Base-by-base conservation (phyloP, 2,888 invertebrate genomes). In the Pegoplata infirma region DNA sequence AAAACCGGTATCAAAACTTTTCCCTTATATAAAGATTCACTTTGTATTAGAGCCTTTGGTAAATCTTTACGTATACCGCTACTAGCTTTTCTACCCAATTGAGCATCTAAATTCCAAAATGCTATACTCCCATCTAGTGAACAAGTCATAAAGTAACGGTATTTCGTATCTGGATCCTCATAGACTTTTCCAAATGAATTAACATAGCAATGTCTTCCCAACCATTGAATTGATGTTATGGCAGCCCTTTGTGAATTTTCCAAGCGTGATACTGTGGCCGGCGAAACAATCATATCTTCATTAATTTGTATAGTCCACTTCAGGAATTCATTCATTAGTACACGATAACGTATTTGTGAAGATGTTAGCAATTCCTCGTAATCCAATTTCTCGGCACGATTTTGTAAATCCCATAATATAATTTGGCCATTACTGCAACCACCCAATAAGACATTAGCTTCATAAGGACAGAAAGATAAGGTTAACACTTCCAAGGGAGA, bases 341-440 rank as follows among this genome's bases (percentile, higher is more conserved):
- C 90, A 28, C 92, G 90, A 86, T 94, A 93, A 82, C 91, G 93
- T 82, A 92, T 91, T 87, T 94, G 93, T 0, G 91, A 91, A 51
- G 92, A 90, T 17, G 93, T 93, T 14, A 93, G 85, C 10, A 93
- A 91, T 85, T 92, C 91, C 58, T 92, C 90, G 46, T 90, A 90
- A 83, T 95, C 94, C 1, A 93, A 91, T 80, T 91, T 91, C 81
- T 92, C 91, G 21, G 93, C 89, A 82, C 92, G 92, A 67, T 92
- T 91, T 25, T 91, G 91, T 72, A 94, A 89, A 86, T 94, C 94
- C 94, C 94, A 94, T 49, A 94, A 83, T 16, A 93, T 90, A 7
- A 95, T 88, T 91, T 94, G 93, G 1, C 95, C 95, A 85, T 94
- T 95, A 2, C 90, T 89, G 69, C 93, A 93, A 5, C 95, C 95